A percentile compares a stretch with the other conserved stretches of the same genome.
Evolutionary conservation across 2,888 invertebrate genomes (phyloP).

Genomic region (Drosophila tripunctata): DNA sequence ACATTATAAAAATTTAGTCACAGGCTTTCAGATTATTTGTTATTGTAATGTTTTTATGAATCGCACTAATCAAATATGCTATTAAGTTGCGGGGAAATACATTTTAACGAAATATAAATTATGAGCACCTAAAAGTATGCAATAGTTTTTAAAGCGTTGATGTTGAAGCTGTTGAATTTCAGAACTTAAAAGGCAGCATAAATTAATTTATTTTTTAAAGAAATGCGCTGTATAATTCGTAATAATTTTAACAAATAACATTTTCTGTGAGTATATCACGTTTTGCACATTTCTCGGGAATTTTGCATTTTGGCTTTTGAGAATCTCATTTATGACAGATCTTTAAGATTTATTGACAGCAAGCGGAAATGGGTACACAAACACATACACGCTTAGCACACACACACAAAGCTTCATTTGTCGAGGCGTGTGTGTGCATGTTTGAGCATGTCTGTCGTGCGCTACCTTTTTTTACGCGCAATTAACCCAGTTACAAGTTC

Average conservation of each 20-base stretch:
- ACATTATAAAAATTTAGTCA: no score
- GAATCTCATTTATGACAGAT: slow-evolving; percentile 60
- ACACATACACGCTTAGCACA: slow-evolving; percentile 11
- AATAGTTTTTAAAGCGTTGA: not conserved
- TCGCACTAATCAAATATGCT: no score
- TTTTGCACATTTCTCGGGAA: slow-evolving; percentile 24
- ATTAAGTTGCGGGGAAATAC: no score
- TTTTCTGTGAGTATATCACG: slow-evolving; percentile 9
- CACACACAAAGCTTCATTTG: not conserved
- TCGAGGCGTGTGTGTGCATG: slow-evolving; percentile 10
- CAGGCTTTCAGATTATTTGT: no score
- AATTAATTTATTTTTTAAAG: not conserved
- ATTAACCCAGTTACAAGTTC: slow-evolving; percentile 78
- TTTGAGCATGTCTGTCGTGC: not conserved
- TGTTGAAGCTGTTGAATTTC: no score
- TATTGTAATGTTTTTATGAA: no score
- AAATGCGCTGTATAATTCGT: not conserved
- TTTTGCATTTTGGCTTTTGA: slow-evolving; percentile 32
- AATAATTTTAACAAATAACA: no score
- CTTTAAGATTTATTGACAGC: slow-evolving; percentile 71
- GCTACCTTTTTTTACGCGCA: slow-evolving; percentile 72
- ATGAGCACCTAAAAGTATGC: not conserved
- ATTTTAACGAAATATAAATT: no score
- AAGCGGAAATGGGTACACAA: slow-evolving; percentile 53
- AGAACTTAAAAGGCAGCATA: no score